phyloP scores from a whole-genome alignment of 2,113 vertebrate species.

The Chaetops frenatus region DNA sequence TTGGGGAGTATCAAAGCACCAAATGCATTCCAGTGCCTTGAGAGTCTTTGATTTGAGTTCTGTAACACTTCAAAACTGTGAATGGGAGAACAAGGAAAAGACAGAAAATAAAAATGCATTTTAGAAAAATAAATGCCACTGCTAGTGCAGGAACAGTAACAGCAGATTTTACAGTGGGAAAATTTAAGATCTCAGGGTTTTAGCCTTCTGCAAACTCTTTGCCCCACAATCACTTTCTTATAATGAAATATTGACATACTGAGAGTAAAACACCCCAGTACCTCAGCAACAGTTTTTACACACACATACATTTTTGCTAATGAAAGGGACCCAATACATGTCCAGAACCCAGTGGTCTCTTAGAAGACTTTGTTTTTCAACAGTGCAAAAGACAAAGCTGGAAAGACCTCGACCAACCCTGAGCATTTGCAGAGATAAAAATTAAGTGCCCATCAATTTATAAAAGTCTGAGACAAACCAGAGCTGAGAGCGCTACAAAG shows the following conservation, averaged over 20 bases:
- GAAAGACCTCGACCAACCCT: background rate
- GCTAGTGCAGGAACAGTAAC: background rate
- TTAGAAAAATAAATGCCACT: background rate
- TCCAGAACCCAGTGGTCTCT: background rate
- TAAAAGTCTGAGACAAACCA: constrained; percentile 23
- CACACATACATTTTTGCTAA: background rate
- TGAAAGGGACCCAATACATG: background rate
- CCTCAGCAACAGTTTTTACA: background rate
- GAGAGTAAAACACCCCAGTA: background rate
- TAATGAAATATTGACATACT: background rate
- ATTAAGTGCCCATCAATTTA: constrained; percentile 10
- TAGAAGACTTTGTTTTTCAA: background rate
- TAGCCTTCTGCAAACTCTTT: background rate
- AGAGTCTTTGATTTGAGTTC: background rate
- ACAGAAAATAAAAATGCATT: background rate
- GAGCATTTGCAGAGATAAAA: constrained; percentile 15
- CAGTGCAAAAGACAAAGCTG: background rate
- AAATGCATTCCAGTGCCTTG: background rate
- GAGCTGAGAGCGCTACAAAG: constrained; percentile 6
- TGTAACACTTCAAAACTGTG: background rate
- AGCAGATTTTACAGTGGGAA: background rate
- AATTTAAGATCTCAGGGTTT: background rate
- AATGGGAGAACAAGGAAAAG: background rate
- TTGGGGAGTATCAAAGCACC: background rate
- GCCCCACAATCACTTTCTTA: background rate